Evolutionary conservation across 2,797 vertebrate species (phyloP).

Genomic region (Manis pentadactyla): DNA sequence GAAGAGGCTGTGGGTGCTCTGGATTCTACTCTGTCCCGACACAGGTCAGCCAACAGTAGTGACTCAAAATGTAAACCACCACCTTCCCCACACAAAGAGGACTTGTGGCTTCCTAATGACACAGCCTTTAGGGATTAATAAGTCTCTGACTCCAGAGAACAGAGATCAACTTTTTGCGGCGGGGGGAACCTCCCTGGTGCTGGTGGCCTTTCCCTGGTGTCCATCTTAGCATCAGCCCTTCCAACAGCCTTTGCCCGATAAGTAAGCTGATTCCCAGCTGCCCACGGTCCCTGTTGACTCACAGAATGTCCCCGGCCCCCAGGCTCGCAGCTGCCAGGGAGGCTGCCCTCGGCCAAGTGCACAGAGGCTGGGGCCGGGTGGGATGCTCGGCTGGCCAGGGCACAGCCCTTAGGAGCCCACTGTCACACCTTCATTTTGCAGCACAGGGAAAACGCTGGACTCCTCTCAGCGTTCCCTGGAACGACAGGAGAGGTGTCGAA

Average conservation of each 20-base stretch:
- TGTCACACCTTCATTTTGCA: no score
- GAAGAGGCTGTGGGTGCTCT: neutral
- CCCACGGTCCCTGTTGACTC: neutral
- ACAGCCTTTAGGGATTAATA: neutral
- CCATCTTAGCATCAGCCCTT: neutral
- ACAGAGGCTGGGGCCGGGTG: no score
- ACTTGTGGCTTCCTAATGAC: neutral
- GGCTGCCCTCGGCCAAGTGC: no score
- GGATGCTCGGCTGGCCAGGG: no score
- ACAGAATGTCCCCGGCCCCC: neutral
- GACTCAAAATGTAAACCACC: neutral
- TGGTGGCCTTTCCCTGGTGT: neutral
- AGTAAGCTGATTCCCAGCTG: neutral
- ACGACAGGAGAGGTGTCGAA: no score
- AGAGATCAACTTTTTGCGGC: neutral
- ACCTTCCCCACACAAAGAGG: neutral
- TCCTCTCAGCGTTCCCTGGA: no score
- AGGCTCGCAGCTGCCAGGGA: neutral
- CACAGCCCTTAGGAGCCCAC: no score
- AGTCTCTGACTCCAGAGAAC: neutral
- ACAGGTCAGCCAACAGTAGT: neutral
- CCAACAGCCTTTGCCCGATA: neutral
- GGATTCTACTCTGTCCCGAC: neutral
- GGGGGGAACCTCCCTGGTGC: neutral
- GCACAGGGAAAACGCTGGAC: no score